Evolutionary conservation across 2,797 vertebrate genomes (phyloP), one percentile per base, ranked within the genome.

Genomic region (Bucorvus abyssinicus): DNA sequence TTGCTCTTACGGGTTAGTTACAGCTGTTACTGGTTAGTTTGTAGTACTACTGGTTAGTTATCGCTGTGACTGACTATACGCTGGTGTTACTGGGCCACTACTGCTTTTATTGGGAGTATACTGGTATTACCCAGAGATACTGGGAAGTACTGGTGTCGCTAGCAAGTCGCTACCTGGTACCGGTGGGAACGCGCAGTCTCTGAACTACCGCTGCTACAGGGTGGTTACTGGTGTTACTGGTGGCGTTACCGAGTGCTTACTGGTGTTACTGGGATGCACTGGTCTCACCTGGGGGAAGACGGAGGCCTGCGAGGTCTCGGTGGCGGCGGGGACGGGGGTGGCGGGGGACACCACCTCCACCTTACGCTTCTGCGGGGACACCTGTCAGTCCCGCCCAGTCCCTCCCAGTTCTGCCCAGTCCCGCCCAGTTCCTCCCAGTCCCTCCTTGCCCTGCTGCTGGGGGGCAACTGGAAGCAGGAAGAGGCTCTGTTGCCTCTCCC

Each of bases 331-430:
- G 89, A 99, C 98, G 1, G 99, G 98, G 67, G 98, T 98, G 47
- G 98, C 98, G 3, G 98, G 98, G 4, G 98, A 97, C 75, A 98
- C 98, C 9, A 98, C 96, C 84, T 99, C 99, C 65, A 98, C 98
- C 97, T 99, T 99, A 90, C 99, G 98, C 97, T 99, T 99, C 99
- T 99, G 98, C 49, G 90, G 97, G 87, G 97, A 87, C 96, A 87
- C 89, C 87, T 3, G 11, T 76, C 9, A 53, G 38, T 12, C 14
- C 36, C 38, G 30, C 70, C 70, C 71, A 52, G 13, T 27, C 3
- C 34, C 30, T 9, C 17, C 86, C 63, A 53, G n/a, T 59, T 0
- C n/a, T 1, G 2, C 22, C 38, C 71, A 36, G 20, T 27, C 14
- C 18, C 8, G n/a, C 74, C 60, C 76, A 18, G 19, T 53, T 1